Evolutionary conservation across 2,113 vertebrate genomes (phyloP), one percentile per base, ranked within the genome.

Genomic region (Nycticebus coucang): DNA sequence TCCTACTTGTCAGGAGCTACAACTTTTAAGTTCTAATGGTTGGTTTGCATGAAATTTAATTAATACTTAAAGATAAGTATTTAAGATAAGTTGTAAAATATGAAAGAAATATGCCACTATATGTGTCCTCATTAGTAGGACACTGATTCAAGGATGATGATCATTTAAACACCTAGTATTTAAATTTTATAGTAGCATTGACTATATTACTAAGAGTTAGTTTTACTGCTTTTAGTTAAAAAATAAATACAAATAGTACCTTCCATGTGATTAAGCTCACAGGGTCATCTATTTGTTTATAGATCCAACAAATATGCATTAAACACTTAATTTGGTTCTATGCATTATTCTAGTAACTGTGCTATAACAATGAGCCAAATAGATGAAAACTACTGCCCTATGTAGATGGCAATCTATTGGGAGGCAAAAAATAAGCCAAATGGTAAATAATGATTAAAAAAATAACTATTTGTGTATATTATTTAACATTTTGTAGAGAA

Each of bases 51-150:
- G 35, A 33, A 75, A n/a, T 4, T 72, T 64, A 26, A 62, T 26
- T 72, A 68, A 96, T 62, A 35, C 33, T 50, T 62, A 0, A 41
- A 41, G 41, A 41, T 41, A 41, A 41, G 41, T 41, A 41, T 41
- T 41, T 92, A 68, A 97, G 77, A 89, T 4, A 60, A 66, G 45
- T 53, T 93, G 7, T 33, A 90, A 75, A 41, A 85, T 81, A 28
- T 59, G 57, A 50, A 55, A 37, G 72, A 69, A 53, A 72, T 14
- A 74, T 84, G 17, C 7, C 87, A 59, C 12, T 50, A 9, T 59
- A 50, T 24, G 6, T 72, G 14, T 72, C 21, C 77, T 24, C 11
- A 35, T 87, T 77, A 33, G 21, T 71, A 55, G 30, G 37, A 92
- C 19, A n/a, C 21, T 64, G 28, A 89, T 33, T 84, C 60, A 59